Percentiles rank a stretch among this genome's conserved stretches.
Conservation (phyloP, 2,113 vertebrate species). For the Castor canadensis region DNA sequence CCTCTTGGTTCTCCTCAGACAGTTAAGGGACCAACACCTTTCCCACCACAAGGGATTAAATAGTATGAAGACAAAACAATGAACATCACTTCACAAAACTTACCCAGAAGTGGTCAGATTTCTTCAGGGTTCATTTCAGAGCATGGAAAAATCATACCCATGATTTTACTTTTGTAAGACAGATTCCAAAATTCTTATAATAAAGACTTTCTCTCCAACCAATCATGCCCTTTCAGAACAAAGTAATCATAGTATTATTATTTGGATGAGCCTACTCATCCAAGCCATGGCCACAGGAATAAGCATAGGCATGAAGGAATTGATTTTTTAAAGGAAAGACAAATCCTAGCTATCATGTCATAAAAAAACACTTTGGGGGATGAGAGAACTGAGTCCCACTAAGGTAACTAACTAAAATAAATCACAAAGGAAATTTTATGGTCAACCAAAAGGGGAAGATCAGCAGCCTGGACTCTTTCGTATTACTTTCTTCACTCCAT, state of each 20-base stretch:
- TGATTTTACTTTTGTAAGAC: background rate
- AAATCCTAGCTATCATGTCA: background rate
- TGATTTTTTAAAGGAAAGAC: background rate
- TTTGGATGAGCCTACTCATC: background rate
- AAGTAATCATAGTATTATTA: background rate
- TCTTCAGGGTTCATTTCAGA: background rate
- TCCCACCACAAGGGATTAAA: background rate
- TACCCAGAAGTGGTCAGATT: background rate
- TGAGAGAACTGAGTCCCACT: background rate
- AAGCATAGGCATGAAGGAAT: background rate
- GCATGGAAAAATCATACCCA: background rate
- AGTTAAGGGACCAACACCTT: background rate
- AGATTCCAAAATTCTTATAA: background rate
- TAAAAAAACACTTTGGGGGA: background rate
- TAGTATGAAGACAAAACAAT: background rate
- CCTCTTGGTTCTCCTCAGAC: background rate
- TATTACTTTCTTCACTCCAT: fast-evolving
- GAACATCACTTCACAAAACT: background rate
- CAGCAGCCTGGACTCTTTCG: background rate
- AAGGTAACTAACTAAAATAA: background rate
- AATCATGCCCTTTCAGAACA: background rate
- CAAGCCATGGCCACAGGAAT: background rate
- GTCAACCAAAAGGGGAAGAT: background rate
- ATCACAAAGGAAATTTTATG: background rate
- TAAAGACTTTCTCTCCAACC: background rate